Evolutionary conservation across 1,140 invertebrate species (phyloP).

Genomic region (Aricia agestis): DNA sequence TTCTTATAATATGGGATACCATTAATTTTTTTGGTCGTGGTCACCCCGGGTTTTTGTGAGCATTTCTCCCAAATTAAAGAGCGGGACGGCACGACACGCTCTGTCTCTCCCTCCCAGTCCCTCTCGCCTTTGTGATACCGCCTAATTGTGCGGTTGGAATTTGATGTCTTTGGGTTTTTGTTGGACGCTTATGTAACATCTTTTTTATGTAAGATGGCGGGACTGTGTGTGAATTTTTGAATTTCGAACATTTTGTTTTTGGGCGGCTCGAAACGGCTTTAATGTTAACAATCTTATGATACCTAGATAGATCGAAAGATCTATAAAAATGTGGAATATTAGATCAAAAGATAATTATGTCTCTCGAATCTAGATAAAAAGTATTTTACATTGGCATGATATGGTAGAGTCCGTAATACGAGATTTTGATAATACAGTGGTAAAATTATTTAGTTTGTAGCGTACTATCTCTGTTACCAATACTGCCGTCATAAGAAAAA

Average conservation of each 20-base stretch:
- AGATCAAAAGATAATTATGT: too few relatives aligned
- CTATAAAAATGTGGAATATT: too few relatives aligned
- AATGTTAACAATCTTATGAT: neutral
- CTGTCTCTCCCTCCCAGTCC: neutral
- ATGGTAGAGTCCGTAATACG: too few relatives aligned
- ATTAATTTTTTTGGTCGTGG: constrained; percentile 9
- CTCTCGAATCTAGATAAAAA: too few relatives aligned
- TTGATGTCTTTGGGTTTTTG: constrained; percentile 16
- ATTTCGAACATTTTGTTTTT: neutral
- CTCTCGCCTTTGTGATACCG: constrained; percentile 7
- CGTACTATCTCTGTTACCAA: too few relatives aligned
- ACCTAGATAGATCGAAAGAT: too few relatives aligned
- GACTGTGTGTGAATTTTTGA: constrained; percentile 13
- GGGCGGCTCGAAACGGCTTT: neutral
- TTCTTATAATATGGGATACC: neutral
- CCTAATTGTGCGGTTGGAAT: constrained; percentile 13
- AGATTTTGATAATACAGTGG: too few relatives aligned
- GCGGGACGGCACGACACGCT: neutral
- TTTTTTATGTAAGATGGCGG: constrained; percentile 11
- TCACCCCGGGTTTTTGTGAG: constrained; percentile 8
- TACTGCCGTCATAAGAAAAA: too few relatives aligned
- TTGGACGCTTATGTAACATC: constrained; percentile 10
- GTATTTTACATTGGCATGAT: too few relatives aligned
- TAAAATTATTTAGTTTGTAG: too few relatives aligned
- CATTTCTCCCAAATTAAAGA: constrained; percentile 16